These are phyloP conservation scores for Rhodeus uyekii DNA, from an alignment of 2,797 vertebrate genomes.

Conservation along the genomic window DNA sequence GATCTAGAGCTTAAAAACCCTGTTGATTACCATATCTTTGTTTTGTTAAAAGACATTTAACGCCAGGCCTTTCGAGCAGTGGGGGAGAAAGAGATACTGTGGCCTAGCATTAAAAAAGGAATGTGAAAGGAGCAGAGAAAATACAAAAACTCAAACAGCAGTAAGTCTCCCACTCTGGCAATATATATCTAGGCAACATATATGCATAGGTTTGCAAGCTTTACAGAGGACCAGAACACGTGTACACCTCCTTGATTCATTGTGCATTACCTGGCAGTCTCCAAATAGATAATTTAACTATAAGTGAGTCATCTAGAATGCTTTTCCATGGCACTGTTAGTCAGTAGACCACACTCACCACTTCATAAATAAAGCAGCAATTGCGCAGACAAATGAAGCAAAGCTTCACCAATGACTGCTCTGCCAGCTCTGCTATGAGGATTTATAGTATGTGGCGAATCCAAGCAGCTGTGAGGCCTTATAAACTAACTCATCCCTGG, in stretches of 20 bases:
- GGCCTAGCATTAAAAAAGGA: not conserved
- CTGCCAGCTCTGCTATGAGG: constrained; percentile 66
- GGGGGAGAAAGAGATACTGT: not conserved
- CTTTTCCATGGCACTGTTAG: not conserved
- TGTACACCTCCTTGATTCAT: constrained; percentile 78
- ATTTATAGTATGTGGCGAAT: constrained; percentile 60
- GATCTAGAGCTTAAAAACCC: constrained; percentile 66
- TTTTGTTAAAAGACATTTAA: constrained; percentile 75
- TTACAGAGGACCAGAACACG: constrained; percentile 66
- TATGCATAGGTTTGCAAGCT: too few relatives aligned
- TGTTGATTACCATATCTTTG: constrained; percentile 72
- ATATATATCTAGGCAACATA: too few relatives aligned
- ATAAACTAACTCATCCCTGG: constrained; percentile 54
- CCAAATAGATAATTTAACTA: constrained; percentile 65
- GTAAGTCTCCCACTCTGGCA: constrained; percentile 69
- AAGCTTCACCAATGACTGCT: constrained; percentile 61
- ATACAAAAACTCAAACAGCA: constrained; percentile 32
- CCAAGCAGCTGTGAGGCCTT: constrained; percentile 47
- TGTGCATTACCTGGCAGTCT: constrained; percentile 68
- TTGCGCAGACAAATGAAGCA: constrained; percentile 65
- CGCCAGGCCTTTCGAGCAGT: constrained; percentile 64
- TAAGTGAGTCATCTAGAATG: constrained; percentile 56
- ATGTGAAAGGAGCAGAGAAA: constrained; percentile 4
- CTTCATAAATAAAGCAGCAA: constrained; percentile 51
- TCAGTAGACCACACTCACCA: constrained; percentile 15